Evolutionary conservation across 2,888 invertebrate species (phyloP), one percentile per base, ranked within the genome.

Genomic region (Himalopsyche japonica): DNA sequence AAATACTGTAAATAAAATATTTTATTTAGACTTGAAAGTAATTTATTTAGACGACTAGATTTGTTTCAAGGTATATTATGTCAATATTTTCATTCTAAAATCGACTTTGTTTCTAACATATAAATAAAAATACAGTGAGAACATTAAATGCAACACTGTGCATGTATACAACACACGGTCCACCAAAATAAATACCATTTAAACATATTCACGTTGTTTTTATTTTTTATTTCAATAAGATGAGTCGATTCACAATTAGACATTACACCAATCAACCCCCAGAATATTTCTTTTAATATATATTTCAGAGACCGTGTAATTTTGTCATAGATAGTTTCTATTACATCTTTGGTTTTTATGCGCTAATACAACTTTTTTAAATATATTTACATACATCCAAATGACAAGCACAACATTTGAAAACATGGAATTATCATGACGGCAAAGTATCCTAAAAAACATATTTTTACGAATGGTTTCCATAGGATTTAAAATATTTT

Each of bases 11-110:
- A 86, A 85, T 84, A 85, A 76, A 82, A 64, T 20, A 49, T 76
- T n/a, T 79, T 49, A 43, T 77, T 86, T 78, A 84, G 78, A 84
- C 43, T 80, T 85, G 79, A 84, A 82, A 84, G 76, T 84, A 64
- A 77, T 86, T 85, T 84, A 85, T 86, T 84, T 84, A 84, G 81
- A 85, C 86, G 85, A 86, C 86, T 86, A 86, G 86, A 86, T 84
- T 84, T 76, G 79, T 80, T 86, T 84, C 80, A 86, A 85, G 30
- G 27, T 79, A 34, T 64, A 70, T 82, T 76, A 43, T 47, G 79
- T 64, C 64, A 82, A 27, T 43, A 43, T 43, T 76, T 78, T 27
- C 76, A 30, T 77, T 27, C 32, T 20, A 76, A 30, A 76, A 30
- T 32, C n/a, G 76, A 32, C 37, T 80, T 79, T 77, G 77, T 79